Evolutionary conservation across 2,113 vertebrate species (phyloP).

Genomic region (Monarcha castaneiventris): DNA sequence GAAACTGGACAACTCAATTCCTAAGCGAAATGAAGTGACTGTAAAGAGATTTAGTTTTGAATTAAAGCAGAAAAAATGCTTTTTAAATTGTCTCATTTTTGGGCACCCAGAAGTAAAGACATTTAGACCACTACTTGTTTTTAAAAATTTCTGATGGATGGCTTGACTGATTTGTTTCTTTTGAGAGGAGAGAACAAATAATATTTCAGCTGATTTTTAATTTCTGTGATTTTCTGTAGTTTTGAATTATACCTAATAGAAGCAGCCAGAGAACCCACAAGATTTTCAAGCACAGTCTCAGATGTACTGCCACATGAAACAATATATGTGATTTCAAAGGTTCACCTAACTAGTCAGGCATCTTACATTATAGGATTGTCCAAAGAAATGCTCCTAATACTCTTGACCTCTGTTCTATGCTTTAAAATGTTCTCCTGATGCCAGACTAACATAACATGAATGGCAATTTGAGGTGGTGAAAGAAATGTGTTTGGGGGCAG

Average conservation of each 20-base stretch:
- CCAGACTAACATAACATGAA: not conserved
- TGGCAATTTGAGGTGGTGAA: not conserved
- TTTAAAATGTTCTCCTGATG: not conserved
- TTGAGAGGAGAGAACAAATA: not conserved
- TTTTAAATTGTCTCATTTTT: not conserved
- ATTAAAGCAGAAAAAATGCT: not conserved
- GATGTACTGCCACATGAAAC: not conserved
- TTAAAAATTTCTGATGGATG: not conserved
- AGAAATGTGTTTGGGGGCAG: not conserved
- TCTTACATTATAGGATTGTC: not conserved
- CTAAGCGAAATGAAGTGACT: not conserved
- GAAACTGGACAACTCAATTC: not conserved
- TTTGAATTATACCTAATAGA: not conserved
- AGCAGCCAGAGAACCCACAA: not conserved
- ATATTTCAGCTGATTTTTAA: not conserved
- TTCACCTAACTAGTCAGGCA: not conserved
- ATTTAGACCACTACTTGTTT: not conserved
- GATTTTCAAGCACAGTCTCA: not conserved
- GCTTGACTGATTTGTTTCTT: not conserved
- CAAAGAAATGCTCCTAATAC: not conserved
- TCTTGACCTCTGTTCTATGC: not conserved
- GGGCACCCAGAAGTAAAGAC: not conserved
- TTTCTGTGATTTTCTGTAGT: not conserved
- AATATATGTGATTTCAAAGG: not conserved
- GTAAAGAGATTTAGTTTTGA: not conserved